phyloP scores from a whole-genome alignment of 1,140 invertebrate species.

The Hylaeus anthracinus region DNA sequence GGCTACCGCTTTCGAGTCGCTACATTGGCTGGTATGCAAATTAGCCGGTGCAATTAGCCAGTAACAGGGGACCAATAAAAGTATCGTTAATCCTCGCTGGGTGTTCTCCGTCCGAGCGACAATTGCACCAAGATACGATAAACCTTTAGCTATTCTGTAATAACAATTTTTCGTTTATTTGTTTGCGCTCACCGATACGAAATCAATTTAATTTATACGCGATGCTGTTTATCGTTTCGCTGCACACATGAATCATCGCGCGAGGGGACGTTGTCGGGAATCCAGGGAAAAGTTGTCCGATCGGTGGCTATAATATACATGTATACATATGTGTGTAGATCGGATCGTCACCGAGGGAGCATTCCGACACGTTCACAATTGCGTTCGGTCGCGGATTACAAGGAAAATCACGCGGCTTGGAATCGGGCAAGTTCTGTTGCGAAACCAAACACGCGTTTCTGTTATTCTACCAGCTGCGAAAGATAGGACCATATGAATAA shows the following conservation, averaged over 20 bases:
- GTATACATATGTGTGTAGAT: background rate
- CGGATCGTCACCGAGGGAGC: constrained; percentile 51
- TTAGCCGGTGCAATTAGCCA: constrained; percentile 67
- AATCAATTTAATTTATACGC: constrained; percentile 1
- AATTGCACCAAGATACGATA: constrained; percentile 67
- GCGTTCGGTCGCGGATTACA: constrained; percentile 58
- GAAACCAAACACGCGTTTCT: constrained; percentile 66
- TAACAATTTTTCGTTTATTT: background rate
- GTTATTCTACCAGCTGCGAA: constrained; percentile 65
- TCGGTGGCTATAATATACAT: constrained; percentile 22
- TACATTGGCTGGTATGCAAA: constrained; percentile 61
- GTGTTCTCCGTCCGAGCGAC: constrained; percentile 55
- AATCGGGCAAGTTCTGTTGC: constrained; percentile 53
- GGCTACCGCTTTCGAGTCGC: constrained; percentile 50
- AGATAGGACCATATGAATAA: constrained; percentile 51
- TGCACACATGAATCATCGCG: too few relatives aligned
- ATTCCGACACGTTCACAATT: constrained; percentile 45
- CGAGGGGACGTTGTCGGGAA: background rate
- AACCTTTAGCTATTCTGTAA: constrained; percentile 49
- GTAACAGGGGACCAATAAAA: constrained; percentile 70
- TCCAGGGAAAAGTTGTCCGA: constrained; percentile 37
- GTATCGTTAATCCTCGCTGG: constrained; percentile 72
- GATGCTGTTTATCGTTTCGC: constrained; percentile 13
- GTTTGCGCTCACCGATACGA: background rate
- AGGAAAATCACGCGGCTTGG: constrained; percentile 56